Evolutionary conservation across 2,888 invertebrate genomes (phyloP), one percentile per base, ranked within the genome.

Genomic region (Philereme transversata): DNA sequence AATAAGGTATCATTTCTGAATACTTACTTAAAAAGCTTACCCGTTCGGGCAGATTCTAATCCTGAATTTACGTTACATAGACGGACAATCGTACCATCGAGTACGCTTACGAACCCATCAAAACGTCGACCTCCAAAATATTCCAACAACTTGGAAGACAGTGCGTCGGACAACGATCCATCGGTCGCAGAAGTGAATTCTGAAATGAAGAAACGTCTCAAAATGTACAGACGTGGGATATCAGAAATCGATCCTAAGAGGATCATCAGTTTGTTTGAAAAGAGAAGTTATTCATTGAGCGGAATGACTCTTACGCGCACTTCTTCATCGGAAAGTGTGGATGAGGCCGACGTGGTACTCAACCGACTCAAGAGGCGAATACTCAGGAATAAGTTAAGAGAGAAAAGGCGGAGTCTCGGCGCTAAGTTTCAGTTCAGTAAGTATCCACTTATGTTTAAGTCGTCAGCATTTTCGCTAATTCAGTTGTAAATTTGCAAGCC

Each of bases 21-120:
- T 75, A 93, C 92, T 77, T 92, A 93, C 77, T 83, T 93, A 78
- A 92, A 88, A 83, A 93, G 92, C 83, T 84, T 93, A 83, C 89
- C 85, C 67, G 77, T 81, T 53, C 84, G 88, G 67, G 82, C 85
- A 71, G 81, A 78, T 73, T 81, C 84, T 79, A 88, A 87, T 84
- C 87, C 88, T 69, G 85, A 88, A 82, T 81, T 88, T 78, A 76
- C 82, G 72, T 76, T 83, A 81, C 80, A 80, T 70, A 79, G 79
- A 60, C 81, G 56, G 22, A 50, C 8, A 52, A 54, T 40, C 38
- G 53, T 40, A 10, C 7, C 51, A 41, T 45, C 22, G 22, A 54
- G 50, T 33, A 43, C 49, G 44, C 46, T 40, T 4, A 34, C 22
- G 33, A 57, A 33, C 51, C 72, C 66, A 62, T 65, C 75, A 65